phyloP scores from a whole-genome alignment of 2,888 invertebrate genomes.

The Nemotelus pantherinus region DNA sequence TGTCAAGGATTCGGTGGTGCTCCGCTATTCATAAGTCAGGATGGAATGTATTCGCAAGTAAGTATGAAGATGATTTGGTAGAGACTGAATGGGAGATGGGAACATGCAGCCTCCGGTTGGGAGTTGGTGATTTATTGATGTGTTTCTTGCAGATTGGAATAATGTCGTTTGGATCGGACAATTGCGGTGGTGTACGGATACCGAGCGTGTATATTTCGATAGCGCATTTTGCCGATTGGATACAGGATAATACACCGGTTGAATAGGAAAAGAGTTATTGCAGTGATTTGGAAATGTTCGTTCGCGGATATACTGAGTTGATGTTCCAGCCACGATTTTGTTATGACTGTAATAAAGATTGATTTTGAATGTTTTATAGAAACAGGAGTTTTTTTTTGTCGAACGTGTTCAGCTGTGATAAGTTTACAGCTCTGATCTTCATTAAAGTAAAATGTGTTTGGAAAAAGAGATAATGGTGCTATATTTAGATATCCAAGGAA shows the following conservation, averaged over 20 bases:
- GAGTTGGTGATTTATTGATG: neutral
- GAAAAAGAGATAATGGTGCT: too few relatives aligned
- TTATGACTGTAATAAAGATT: constrained; percentile 1
- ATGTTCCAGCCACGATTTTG: neutral
- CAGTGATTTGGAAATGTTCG: constrained; percentile 3
- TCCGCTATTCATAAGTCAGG: constrained; percentile 72
- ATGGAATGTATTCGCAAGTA: constrained; percentile 74
- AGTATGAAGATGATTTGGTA: neutral
- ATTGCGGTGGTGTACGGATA: constrained; percentile 76
- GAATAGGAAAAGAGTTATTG: constrained; percentile 55
- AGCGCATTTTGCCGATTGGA: constrained; percentile 80
- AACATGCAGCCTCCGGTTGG: too few relatives aligned
- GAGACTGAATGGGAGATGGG: neutral
- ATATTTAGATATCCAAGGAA: too few relatives aligned
- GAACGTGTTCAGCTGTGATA: too few relatives aligned
- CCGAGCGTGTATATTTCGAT: constrained; percentile 82
- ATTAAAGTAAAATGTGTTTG: too few relatives aligned
- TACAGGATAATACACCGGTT: constrained; percentile 74
- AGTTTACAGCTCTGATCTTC: too few relatives aligned
- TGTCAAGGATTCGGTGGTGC: constrained; percentile 85
- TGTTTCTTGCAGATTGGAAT: constrained; percentile 73
- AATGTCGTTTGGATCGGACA: constrained; percentile 82
- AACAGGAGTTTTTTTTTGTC: neutral
- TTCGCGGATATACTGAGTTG: neutral
- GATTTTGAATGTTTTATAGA: constrained; percentile 1